Evolutionary conservation across 2,113 vertebrate genomes (phyloP).

Genomic region (Elaphurus davidianus): DNA sequence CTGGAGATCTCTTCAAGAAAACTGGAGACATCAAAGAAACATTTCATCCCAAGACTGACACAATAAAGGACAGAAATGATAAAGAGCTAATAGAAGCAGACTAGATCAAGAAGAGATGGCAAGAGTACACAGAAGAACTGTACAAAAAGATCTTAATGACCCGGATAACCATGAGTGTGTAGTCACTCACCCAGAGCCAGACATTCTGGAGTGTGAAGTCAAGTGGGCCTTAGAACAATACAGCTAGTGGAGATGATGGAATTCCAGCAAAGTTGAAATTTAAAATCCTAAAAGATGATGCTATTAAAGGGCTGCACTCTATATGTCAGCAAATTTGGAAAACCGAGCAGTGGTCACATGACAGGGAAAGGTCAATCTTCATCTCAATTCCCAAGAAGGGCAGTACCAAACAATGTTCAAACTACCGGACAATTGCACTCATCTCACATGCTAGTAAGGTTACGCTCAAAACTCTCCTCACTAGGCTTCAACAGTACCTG

Average conservation of each 20-base stretch:
- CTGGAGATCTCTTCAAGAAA: neutral
- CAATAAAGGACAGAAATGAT: neutral
- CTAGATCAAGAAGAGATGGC: neutral
- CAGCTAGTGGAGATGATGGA: neutral
- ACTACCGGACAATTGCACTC: neutral
- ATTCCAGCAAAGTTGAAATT: neutral
- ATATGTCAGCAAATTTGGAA: neutral
- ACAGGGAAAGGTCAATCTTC: neutral
- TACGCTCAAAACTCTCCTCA: neutral
- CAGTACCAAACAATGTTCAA: neutral
- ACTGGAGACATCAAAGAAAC: neutral
- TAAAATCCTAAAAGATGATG: neutral
- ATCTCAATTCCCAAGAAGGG: neutral
- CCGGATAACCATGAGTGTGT: neutral
- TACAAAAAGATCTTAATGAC: neutral
- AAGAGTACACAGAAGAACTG: neutral
- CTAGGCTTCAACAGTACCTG: neutral
- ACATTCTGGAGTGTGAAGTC: neutral
- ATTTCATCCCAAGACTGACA: neutral
- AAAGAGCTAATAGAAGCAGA: neutral
- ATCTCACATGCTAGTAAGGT: neutral
- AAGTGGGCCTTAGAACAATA: neutral
- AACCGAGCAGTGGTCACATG: neutral
- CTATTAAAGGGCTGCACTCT: neutral
- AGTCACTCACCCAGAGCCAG: neutral